Evolutionary conservation across 2,797 vertebrate genomes (phyloP), one percentile per base, ranked within the genome.

Genomic region (Gymnoscopelus microlampas): DNA sequence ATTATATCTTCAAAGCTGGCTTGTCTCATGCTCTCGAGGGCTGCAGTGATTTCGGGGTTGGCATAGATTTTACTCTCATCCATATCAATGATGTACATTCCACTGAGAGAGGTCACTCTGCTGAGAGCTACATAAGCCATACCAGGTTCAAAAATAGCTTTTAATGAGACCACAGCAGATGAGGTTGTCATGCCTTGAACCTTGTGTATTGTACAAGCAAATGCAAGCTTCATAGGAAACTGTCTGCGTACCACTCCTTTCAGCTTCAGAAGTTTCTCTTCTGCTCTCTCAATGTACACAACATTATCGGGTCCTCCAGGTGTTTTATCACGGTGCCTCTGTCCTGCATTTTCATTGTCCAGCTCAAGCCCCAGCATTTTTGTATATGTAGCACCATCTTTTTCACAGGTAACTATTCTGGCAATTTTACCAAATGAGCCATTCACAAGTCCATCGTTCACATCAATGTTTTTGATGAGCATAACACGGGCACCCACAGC

Each of bases 381-480:
- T 2, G 39, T 39, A 39, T 39, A 39, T 39, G 8, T 39, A 39
- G 39, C 39, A 39, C 39, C 39, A 23, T 60, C n/a, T 6, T 5
- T 24, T 32, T 3, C 4, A 2, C n/a, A 23, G 32, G 19, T 60
- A 2, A 60, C 50, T n/a, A 63, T 47, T 39, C 11, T 6, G 6
- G 14, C 48, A 12, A 71, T 26, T 48, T 67, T 76, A 2, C 68
- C 58, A 53, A 71, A 66, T 5, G 47, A 51, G 12, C 63, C 68
- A 63, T 71, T 76, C 1, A 71, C 68, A 3, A 76, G 4, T 12
- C 68, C 66, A 12, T 71, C 57, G 1, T 66, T 47, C 1, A 50
- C 15, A 35, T 71, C 44, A 1, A 76, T 62, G 29, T 76, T 67
- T 47, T 29, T 68, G 26, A 29, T 72, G 14, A 79, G 7, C 69